These are phyloP conservation scores for Oryctolagus cuniculus DNA, from an alignment of 2,113 vertebrate species.

Conservation along the genomic window DNA sequence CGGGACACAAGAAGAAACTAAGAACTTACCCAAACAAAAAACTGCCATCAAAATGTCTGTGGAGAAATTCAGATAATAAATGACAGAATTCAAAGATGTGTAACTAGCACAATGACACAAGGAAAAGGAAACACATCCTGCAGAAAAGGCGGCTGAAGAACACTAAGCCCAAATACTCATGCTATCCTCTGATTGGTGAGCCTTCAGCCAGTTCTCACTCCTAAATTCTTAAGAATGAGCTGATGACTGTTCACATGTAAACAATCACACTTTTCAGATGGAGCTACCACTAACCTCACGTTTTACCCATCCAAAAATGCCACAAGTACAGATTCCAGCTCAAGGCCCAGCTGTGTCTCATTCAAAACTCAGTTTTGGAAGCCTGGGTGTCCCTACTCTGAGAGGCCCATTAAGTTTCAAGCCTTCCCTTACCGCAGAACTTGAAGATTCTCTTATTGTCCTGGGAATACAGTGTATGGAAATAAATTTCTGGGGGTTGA, in stretches of 20 bases:
- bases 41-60: neutral
- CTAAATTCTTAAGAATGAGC: neutral
- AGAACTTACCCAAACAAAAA: neutral
- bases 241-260: neutral
- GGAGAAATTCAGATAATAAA: slow-evolving; percentile 18
- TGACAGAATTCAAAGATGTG: slow-evolving; percentile 10
- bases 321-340: neutral
- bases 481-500: neutral
- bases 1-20: neutral
- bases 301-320: neutral
- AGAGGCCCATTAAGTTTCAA: neutral
- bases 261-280: neutral
- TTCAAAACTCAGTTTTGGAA: neutral
- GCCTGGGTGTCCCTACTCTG: neutral
- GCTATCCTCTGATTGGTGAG: neutral
- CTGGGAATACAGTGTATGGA: neutral
- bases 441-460: neutral
- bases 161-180: neutral
- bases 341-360: neutral
- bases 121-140: neutral
- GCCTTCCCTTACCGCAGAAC: neutral
- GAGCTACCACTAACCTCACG: neutral
- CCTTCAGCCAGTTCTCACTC: neutral
- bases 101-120: neutral
- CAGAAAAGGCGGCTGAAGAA: neutral